phyloP scores from a whole-genome alignment of 2,797 vertebrate species.

The Percopsis omiscomaycus region DNA sequence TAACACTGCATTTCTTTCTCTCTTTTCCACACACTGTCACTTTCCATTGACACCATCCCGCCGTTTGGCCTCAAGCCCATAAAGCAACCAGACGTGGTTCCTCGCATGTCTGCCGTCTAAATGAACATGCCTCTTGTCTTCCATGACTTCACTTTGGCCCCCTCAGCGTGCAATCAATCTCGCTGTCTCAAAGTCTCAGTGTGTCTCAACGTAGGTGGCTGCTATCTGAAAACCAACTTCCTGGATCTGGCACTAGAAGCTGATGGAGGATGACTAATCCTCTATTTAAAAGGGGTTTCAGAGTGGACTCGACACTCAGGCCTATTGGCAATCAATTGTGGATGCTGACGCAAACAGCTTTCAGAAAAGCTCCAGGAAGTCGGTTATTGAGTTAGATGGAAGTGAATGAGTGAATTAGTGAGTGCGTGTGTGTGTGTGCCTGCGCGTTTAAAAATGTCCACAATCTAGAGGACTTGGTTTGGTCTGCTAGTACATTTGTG shows the following conservation, averaged over 20 bases:
- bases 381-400: constrained; percentile 21
- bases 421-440: constrained; percentile 5
- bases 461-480: background rate
- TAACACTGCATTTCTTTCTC: background rate
- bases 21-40: background rate
- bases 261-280: constrained; percentile 62
- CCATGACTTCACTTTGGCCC: constrained; percentile 12
- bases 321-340: constrained; percentile 43
- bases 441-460: constrained; percentile 14
- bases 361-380: constrained; percentile 37
- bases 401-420: background rate
- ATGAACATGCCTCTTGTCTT: too few relatives aligned
- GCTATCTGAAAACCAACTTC: constrained; percentile 36
- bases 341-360: constrained; percentile 45
- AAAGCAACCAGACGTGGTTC: too few relatives aligned
- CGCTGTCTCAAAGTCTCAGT: constrained; percentile 35
- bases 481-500: too few relatives aligned
- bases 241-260: constrained; percentile 41
- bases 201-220: constrained; percentile 44
- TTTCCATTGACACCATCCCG: constrained; percentile 15
- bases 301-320: constrained; percentile 37
- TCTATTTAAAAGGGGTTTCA: constrained; percentile 59
- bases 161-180: constrained; percentile 32
- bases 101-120: too few relatives aligned
- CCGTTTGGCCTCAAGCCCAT: too few relatives aligned